Percentiles rank a stretch among this genome's conserved stretches.
Evolutionary conservation across 2,113 vertebrate species (phyloP).

Genomic region (Oophaga pumilio): DNA sequence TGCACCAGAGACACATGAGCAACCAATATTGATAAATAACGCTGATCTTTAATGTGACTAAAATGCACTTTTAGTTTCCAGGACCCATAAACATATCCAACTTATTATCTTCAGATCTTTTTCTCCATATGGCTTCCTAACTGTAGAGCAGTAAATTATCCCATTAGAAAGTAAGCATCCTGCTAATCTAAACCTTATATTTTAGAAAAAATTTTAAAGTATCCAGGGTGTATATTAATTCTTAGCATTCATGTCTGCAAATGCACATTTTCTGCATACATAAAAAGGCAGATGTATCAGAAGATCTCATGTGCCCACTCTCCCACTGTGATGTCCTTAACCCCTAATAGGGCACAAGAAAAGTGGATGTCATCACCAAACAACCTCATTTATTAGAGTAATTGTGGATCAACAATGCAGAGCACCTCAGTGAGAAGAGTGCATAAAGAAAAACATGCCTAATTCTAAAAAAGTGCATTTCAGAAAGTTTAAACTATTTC

Average conservation of each 20-base stretch:
- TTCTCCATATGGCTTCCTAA: slow-evolving; percentile 7
- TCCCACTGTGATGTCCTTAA: too few relatives aligned
- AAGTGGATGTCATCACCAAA: too few relatives aligned
- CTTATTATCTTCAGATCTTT: neutral
- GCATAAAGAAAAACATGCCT: too few relatives aligned
- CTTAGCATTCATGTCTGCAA: neutral
- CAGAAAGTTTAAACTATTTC: too few relatives aligned
- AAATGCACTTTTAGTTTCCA: slow-evolving; percentile 8
- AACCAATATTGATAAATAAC: slow-evolving; percentile 32
- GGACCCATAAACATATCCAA: slow-evolving; percentile 31
- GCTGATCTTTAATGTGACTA: slow-evolving; percentile 32
- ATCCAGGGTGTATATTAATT: neutral
- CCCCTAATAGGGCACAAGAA: too few relatives aligned
- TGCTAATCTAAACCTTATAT: neutral
- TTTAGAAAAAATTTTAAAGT: neutral
- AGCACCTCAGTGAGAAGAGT: too few relatives aligned
- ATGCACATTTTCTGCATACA: neutral
- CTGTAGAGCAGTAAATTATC: neutral
- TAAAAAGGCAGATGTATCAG: neutral
- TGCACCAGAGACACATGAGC: slow-evolving; percentile 34
- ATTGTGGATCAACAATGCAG: too few relatives aligned
- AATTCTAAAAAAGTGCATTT: too few relatives aligned
- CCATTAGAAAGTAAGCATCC: neutral
- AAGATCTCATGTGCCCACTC: too few relatives aligned
- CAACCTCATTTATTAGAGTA: too few relatives aligned